Evolutionary conservation across 2,888 invertebrate species (phyloP), one percentile per base, ranked within the genome.

Genomic region (Chromoteleia sp.): DNA sequence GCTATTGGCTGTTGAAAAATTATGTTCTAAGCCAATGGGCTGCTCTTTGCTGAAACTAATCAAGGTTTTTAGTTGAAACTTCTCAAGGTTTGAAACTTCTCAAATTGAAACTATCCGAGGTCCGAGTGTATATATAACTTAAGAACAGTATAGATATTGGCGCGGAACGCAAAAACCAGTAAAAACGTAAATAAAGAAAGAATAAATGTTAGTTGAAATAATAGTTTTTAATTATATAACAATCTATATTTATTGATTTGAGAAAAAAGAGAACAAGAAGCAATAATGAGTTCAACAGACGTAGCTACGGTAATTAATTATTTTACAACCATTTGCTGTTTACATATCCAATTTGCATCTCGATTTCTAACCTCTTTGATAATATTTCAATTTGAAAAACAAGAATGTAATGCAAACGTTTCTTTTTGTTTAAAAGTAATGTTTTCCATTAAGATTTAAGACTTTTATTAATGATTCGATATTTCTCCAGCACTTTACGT

Each of bases 211-310:
- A n/a, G n/a, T n/a, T n/a, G n/a, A n/a, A n/a, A n/a, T n/a, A n/a
- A n/a, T n/a, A n/a, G n/a, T n/a, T n/a, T n/a, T n/a, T n/a, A n/a
- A n/a, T n/a, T n/a, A n/a, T n/a, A n/a, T n/a, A 25, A 25, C 48
- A 17, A n/a, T 48, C 1, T 12, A 48, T 33, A 50, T 50, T 59
- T 71, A 58, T 59, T 71, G 2, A 71, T 52, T 21, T 15, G 21
- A 61, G 4, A 33, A 54, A 17, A 54, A 29, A 61, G 15, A 45
- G 8, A 15, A 39, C 67, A 59, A 36, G 48, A 77, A 67, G 5
- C 33, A 52, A 87, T 19, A 29, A 91, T 91, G 90, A 86, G 90
- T 67, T 87, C 90, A 0, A 84, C 87, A 63, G 90, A 91, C 70
- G 87, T 90, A 81, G 88, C 87, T 70, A 88, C 89, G 88, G 91